Percentiles rank a stretch among this genome's conserved stretches.
Evolutionary conservation across 1,140 invertebrate species (phyloP).

Genomic region (Andrena cerasifolii): DNA sequence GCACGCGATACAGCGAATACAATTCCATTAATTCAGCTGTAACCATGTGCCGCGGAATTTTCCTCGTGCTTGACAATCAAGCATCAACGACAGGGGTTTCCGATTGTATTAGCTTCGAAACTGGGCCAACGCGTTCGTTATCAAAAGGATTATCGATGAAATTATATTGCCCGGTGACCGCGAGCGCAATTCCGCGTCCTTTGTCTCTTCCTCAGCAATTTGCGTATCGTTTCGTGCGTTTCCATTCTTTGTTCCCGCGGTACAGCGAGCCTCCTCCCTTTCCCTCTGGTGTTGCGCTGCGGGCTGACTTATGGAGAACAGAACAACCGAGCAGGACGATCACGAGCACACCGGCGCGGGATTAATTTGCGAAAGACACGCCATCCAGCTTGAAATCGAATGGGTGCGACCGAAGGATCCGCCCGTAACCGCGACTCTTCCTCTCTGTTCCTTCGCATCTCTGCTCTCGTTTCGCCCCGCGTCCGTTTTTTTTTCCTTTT

Average conservation of each 20-base stretch:
- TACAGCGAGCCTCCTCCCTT: background rate
- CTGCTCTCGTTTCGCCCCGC: background rate
- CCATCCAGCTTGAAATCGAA: constrained; percentile 32
- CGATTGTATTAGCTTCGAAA: constrained; percentile 62
- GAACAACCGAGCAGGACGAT: background rate
- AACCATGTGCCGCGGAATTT: constrained; percentile 17
- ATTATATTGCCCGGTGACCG: constrained; percentile 49
- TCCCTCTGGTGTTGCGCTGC: constrained; percentile 2
- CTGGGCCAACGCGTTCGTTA: constrained; percentile 54
- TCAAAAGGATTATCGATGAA: constrained; percentile 61
- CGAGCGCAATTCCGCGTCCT: constrained; percentile 33
- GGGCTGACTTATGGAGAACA: background rate
- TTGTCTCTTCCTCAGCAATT: constrained; percentile 34
- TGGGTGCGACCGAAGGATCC: constrained; percentile 19
- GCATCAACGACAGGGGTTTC: constrained; percentile 30
- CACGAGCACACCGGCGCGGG: background rate
- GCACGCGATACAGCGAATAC: background rate
- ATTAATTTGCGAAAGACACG: constrained; percentile 55
- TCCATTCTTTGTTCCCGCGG: background rate
- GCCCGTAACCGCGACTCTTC: background rate
- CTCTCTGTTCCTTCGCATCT: background rate
- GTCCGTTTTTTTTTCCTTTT: background rate
- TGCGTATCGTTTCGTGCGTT: constrained; percentile 20
- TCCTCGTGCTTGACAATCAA: constrained; percentile 22
- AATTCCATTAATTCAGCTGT: constrained; percentile 28